Conservation (phyloP, 2,888 invertebrate genomes). For the Slavum lentiscoides region DNA sequence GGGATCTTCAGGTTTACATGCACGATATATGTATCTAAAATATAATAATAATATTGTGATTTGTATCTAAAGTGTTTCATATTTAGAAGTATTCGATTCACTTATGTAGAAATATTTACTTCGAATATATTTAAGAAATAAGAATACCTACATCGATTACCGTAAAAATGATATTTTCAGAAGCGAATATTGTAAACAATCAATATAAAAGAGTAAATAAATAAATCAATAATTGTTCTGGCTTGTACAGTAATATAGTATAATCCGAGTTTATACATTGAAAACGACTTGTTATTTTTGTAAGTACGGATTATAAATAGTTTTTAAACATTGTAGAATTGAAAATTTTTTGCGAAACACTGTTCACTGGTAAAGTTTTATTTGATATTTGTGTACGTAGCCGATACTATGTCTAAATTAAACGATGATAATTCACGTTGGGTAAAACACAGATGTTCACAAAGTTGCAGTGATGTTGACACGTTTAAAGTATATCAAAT, state of each 20-base stretch:
- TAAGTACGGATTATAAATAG: background rate
- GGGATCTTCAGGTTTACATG: too few relatives aligned
- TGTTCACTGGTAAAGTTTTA: too few relatives aligned
- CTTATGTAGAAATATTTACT: too few relatives aligned
- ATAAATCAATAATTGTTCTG: background rate
- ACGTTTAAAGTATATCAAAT: background rate
- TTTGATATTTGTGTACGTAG: background rate
- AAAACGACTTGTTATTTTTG: background rate
- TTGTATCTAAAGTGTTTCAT: too few relatives aligned
- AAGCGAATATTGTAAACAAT: too few relatives aligned
- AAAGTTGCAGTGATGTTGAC: background rate
- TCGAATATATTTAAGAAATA: too few relatives aligned
- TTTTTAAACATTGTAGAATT: background rate
- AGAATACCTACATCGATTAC: too few relatives aligned
- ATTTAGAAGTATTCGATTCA: too few relatives aligned
- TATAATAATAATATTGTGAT: too few relatives aligned
- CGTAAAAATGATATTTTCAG: too few relatives aligned
- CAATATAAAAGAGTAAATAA: too few relatives aligned
- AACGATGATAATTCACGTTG: background rate
- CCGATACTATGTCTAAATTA: constrained; percentile 8
- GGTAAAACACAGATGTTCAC: background rate
- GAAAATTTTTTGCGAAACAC: background rate
- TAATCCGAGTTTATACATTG: background rate
- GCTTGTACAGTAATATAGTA: background rate
- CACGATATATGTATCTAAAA: too few relatives aligned